Conservation (phyloP, 2,797 vertebrate genomes). For the Uromys caudimaculatus region DNA sequence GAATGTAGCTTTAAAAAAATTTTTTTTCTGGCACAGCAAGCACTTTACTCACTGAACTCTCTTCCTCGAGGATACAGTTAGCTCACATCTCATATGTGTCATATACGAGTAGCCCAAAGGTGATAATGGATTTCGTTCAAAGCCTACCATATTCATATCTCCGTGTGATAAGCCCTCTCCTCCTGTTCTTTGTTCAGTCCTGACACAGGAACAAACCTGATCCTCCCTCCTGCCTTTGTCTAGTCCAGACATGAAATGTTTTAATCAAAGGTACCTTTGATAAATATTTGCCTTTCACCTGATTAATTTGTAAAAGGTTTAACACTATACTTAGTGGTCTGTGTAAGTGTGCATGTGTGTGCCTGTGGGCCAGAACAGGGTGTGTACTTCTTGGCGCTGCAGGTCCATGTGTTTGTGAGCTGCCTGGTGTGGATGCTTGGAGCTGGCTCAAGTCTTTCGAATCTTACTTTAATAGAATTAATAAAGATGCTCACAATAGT, state of each 20-base stretch:
- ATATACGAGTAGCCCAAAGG: background rate
- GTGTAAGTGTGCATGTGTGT: background rate
- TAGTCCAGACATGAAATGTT: background rate
- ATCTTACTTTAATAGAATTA: background rate
- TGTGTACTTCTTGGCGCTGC: background rate
- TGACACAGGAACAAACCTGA: background rate
- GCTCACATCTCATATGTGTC: background rate
- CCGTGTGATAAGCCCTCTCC: background rate
- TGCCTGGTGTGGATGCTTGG: too few species aligned
- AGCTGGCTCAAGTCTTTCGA: background rate
- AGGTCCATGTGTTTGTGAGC: background rate
- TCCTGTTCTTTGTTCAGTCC: background rate
- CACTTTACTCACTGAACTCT: background rate
- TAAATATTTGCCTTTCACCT: background rate
- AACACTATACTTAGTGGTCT: background rate
- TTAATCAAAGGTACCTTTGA: background rate
- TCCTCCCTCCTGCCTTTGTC: background rate
- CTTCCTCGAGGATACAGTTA: background rate
- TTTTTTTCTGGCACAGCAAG: background rate
- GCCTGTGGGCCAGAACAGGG: background rate
- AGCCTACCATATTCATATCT: background rate
- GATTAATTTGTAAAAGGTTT: background rate
- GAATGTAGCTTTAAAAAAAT: background rate
- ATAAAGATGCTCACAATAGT: background rate
- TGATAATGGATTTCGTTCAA: background rate